Evolutionary conservation across 2,113 vertebrate genomes (phyloP), one percentile per base, ranked within the genome.

Genomic region (Microcebus jonahi): DNA sequence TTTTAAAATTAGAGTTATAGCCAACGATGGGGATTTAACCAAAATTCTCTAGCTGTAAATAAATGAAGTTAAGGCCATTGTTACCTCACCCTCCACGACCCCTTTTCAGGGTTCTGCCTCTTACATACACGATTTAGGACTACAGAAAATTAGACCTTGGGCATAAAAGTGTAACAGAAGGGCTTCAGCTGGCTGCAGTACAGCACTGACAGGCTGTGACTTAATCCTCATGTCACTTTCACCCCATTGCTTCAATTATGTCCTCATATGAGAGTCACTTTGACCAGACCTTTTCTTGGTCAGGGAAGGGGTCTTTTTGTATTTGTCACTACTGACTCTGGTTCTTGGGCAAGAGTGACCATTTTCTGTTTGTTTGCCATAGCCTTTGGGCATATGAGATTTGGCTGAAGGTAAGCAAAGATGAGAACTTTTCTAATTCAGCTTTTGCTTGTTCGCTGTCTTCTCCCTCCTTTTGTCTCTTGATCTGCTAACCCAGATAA

Each of bases 401-500:
- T 84, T 42, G 70, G 53, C 68, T 65, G 61, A 55, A 71, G 76
- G 59, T 71, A 88, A 89, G 93, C 88, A 68, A 61, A 85, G 83
- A 87, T 18, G 61, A 94, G 83, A 68, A 25, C 73, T 94, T 90
- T 50, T 45, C 80, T 94, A 11, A 65, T 68, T 88, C 81, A 29
- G 0, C 67, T 85, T 84, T 53, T 80, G 57, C 68, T 36, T 79
- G 79, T 91, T 95, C 88, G 79, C 90, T 55, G 34, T 95, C 89
- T 29, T 97, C 67, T 83, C 53, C 75, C 18, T 71, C 39, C 57
- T 63, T 93, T 92, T 91, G 86, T 96, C 73, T 83, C 73, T 34
- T n/a, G 27, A 91, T 97, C 88, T 92, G 88, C 94, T 97, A 96
- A 97, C 97, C 95, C 94, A 97, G 93, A 96, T 96, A 91, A 82